Percentiles rank a stretch among this genome's conserved stretches.
phyloP scores from a whole-genome alignment of 2,888 invertebrate genomes.

The Ametastegia equiseti region DNA sequence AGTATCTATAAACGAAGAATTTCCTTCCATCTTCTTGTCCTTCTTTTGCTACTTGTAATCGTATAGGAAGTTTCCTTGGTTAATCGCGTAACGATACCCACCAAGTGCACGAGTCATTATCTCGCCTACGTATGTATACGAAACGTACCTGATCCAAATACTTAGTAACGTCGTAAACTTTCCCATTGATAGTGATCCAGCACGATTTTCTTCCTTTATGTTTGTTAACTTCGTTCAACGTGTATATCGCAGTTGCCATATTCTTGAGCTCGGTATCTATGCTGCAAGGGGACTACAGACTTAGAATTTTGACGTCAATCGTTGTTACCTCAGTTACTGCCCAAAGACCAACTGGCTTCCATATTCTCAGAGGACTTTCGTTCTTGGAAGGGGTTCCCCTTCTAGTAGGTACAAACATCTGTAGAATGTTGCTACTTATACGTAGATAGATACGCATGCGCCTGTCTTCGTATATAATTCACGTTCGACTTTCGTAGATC shows the following conservation, averaged over 20 bases:
- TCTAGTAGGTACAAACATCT: background rate
- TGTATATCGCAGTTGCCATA: slow-evolving; percentile 36
- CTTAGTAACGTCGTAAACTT: slow-evolving; percentile 49
- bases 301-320: background rate
- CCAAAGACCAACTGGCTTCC: slow-evolving; percentile 21
- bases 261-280: background rate
- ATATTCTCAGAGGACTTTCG: background rate
- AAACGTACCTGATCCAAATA: slow-evolving; percentile 45
- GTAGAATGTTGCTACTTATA: no score
- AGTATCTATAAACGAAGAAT: no score
- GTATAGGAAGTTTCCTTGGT: no score
- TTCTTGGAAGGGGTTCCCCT: slow-evolving; percentile 8
- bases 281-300: background rate
- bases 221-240: slow-evolving; percentile 17
- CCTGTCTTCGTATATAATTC: background rate
- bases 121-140: background rate
- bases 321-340: slow-evolving; percentile 28
- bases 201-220: slow-evolving; percentile 39
- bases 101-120: background rate
- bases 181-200: slow-evolving; percentile 43
- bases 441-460: background rate
- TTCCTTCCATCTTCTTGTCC: no score
- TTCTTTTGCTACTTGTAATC: no score
- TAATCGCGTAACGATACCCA: no score
- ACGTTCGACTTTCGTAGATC: background rate